Evolutionary conservation across 2,888 invertebrate genomes (phyloP).

Genomic region (Chromoteleia sp.): DNA sequence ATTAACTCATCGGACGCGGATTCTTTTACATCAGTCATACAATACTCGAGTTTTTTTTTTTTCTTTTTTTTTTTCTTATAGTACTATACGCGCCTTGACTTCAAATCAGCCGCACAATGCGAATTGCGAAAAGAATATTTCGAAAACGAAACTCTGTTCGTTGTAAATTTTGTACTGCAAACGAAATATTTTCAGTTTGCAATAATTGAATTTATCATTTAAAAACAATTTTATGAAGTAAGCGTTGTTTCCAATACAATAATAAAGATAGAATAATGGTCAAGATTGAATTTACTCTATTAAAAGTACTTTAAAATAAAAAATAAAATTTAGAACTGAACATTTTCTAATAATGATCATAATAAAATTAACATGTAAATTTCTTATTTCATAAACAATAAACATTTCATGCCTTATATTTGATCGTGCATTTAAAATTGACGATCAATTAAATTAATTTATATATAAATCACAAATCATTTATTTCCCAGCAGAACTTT

Average conservation of each 20-base stretch:
- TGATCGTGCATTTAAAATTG: not conserved
- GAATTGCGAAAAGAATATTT: conserved; percentile 40
- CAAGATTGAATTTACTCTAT: no score
- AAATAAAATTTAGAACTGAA: not conserved
- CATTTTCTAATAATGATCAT: not conserved
- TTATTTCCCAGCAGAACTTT: conserved; percentile 1
- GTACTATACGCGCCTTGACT: conserved; percentile 41
- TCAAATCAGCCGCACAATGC: conserved; percentile 43
- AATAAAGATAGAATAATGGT: no score
- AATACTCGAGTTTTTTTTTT: conserved; percentile 42
- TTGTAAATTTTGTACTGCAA: no score
- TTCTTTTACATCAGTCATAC: conserved; percentile 49
- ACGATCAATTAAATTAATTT: conserved; percentile 9
- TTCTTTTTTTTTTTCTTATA: not conserved
- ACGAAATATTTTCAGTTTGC: no score
- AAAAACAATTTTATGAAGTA: no score
- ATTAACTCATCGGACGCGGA: conserved; percentile 44
- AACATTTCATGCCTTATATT: not conserved
- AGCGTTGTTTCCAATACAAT: no score
- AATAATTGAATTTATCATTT: no score
- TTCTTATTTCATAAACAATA: not conserved
- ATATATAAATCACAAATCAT: conserved; percentile 11
- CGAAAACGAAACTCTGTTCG: conserved; percentile 35
- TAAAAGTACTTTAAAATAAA: no score
- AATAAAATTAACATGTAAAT: not conserved